Conservation (phyloP, 2,113 vertebrate genomes). For the Corythoichthys intestinalis region DNA sequence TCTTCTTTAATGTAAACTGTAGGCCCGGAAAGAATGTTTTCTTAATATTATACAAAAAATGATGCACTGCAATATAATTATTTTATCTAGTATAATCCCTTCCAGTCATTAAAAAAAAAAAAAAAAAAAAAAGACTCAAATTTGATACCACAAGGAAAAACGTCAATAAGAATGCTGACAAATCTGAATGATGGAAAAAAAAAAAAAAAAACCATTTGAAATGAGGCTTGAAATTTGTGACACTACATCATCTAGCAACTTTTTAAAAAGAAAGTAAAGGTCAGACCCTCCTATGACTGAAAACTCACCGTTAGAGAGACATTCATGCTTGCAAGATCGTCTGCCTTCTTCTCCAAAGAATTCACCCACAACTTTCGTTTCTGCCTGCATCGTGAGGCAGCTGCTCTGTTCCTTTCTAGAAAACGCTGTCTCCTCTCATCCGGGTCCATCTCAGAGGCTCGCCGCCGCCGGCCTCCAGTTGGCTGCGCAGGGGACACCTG, state of each 20-base stretch:
- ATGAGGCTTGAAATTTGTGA: no score
- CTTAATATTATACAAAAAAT: no score
- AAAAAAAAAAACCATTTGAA: no score
- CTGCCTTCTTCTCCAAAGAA: constrained; percentile 92
- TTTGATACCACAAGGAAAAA: no score
- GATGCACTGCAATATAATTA: background rate
- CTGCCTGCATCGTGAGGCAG: constrained; percentile 90
- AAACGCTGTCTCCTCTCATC: constrained; percentile 91
- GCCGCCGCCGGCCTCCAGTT: constrained; percentile 82
- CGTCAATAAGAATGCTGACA: no score
- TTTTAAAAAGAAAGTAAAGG: background rate
- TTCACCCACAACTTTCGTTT: constrained; percentile 94
- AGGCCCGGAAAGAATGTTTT: no score
- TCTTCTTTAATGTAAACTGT: no score
- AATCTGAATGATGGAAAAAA: no score
- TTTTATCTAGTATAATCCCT: background rate
- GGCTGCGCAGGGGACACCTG: constrained; percentile 92
- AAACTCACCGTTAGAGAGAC: constrained; percentile 85
- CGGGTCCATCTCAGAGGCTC: constrained; percentile 86
- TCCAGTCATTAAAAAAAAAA: background rate
- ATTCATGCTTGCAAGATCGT: constrained; percentile 88
- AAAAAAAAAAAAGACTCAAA: no score
- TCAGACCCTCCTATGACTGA: background rate
- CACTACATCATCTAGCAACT: no score
- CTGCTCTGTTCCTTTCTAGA: constrained; percentile 88